phyloP scores from a whole-genome alignment of 2,113 vertebrate species.

The Fregetta grallaria region DNA sequence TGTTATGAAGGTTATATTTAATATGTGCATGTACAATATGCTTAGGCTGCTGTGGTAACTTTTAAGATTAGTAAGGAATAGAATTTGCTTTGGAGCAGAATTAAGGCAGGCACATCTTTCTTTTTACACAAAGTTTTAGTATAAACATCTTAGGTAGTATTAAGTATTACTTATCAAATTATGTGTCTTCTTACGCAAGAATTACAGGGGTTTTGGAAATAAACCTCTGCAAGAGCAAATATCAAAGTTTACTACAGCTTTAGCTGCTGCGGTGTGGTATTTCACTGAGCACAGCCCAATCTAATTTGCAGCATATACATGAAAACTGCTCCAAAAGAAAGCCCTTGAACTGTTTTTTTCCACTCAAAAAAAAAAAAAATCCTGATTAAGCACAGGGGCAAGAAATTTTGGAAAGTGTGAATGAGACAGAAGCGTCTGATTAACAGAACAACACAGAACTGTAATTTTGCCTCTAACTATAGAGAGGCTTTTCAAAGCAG shows the following conservation, averaged over 20 bases:
- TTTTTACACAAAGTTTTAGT: not conserved
- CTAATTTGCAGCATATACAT: not conserved
- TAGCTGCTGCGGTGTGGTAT: not conserved
- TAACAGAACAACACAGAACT: not conserved
- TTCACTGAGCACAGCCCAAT: not conserved
- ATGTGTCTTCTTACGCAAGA: not conserved
- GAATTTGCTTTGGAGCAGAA: not conserved
- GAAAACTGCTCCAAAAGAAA: not conserved
- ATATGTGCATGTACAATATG: not conserved
- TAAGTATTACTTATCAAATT: not conserved
- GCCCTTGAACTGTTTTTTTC: not conserved
- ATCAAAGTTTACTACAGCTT: not conserved
- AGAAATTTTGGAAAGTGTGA: not conserved
- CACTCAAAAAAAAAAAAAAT: not conserved
- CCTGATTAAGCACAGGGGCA: not conserved
- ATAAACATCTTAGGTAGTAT: not conserved
- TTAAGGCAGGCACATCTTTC: not conserved
- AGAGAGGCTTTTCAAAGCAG: not conserved
- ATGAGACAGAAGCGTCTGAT: not conserved
- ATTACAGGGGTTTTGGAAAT: not conserved
- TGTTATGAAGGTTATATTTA: not conserved
- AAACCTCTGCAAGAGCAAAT: not conserved
- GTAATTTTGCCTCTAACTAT: not conserved
- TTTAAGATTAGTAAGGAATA: not conserved
- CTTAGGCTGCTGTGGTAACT: not conserved